Evolutionary conservation across 2,113 vertebrate genomes (phyloP).

Genomic region (Oenanthe oenanthe): DNA sequence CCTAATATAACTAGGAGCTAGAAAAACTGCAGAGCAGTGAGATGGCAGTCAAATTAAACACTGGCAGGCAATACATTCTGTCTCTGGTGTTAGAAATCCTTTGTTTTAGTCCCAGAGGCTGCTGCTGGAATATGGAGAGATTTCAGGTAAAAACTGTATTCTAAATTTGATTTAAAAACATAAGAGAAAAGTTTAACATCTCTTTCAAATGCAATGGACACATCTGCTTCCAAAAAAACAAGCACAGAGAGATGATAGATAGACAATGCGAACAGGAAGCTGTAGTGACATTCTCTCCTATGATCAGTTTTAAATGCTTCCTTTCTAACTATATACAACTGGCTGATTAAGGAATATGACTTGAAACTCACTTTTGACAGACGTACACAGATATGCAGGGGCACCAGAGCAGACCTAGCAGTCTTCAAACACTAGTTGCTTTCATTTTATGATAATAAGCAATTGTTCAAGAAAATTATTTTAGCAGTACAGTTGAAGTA

Average conservation of each 20-base stretch:
- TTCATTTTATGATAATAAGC: background rate
- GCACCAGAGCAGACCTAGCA: background rate
- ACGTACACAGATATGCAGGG: background rate
- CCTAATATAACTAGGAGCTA: background rate
- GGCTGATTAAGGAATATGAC: background rate
- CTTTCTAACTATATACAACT: background rate
- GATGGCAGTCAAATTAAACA: background rate
- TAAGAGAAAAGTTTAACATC: background rate
- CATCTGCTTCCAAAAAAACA: background rate
- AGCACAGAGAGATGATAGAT: background rate
- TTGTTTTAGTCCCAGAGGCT: background rate
- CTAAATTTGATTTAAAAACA: background rate
- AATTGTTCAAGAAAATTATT: background rate
- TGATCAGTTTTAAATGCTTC: background rate
- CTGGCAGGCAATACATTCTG: background rate
- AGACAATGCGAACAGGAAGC: background rate
- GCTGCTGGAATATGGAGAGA: background rate
- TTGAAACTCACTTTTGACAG: background rate
- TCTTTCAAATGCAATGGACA: background rate
- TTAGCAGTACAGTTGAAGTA: background rate
- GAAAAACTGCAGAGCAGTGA: background rate
- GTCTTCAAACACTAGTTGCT: background rate
- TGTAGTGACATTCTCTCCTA: background rate
- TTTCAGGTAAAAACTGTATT: background rate
- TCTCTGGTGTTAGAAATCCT: background rate